Evolutionary conservation across 1,140 invertebrate species (phyloP), one percentile per base, ranked within the genome.

Genomic region (Rhyacophila brunnea): DNA sequence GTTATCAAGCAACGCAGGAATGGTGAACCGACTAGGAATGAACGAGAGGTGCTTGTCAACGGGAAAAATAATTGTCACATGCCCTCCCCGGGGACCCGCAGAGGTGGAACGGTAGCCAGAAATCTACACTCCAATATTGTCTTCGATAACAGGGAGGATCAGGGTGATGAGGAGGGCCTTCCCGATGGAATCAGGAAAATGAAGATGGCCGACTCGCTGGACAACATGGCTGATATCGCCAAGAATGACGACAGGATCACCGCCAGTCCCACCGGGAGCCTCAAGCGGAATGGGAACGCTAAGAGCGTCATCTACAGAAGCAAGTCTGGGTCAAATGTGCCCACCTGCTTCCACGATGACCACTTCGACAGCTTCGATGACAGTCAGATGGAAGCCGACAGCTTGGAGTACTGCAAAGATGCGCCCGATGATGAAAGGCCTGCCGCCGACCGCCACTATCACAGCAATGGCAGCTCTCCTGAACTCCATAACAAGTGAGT

Each of bases 281-380:
- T 62, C 1, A 60, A 59, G 48, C 52, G 48, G 18, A 62, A 62
- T 52, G 58, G 54, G 28, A 58, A 62, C 28, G 20, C 47, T 4
- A 58, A 76, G 57, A 62, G 61, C 20, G 50, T 36, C 1, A 66
- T 66, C 10, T 60, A 64, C 6, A 66, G 53, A 38, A 73, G 67
- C 44, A 74, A 76, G 34, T 64, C 61, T 7, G 65, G 65, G 9
- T 55, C 56, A 0, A 62, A 62, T 19, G 62, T 66, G 1, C 54
- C 65, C 10, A 64, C 61, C 1, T 66, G 57, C 48, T 66, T 52
- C 15, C 47, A 60, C 43, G 56, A 62, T 47, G 67, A 68, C 6
- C 71, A 74, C 18, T 78, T 70, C 42, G 75, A 79, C 34, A 67
- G 67, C 14, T 77, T 74, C 28, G 77, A 79, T 40, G 71, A 64